Percentiles rank a stretch among this genome's conserved stretches.
These are phyloP conservation scores for Notechis scutatus DNA, from an alignment of 2,113 vertebrate species.

Conservation along the genomic window DNA sequence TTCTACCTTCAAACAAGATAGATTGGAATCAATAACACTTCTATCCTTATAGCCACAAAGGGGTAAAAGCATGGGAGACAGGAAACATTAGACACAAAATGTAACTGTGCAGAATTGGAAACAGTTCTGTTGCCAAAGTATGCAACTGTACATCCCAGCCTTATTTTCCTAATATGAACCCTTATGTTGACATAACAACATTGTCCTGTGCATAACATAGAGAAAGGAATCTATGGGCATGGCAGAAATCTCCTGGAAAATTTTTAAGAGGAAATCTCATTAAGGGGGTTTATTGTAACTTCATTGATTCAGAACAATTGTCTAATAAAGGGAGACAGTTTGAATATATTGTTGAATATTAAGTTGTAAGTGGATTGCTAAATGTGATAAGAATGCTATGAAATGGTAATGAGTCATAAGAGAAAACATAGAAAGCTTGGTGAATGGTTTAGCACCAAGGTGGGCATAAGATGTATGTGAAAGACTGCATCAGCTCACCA, in stretches of 20 bases:
- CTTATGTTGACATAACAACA: background rate
- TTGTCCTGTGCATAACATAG: background rate
- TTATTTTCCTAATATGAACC: background rate
- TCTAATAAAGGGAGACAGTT: background rate
- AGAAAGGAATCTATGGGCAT: background rate
- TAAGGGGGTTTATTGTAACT: background rate
- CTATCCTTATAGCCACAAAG: background rate
- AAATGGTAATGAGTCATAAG: background rate
- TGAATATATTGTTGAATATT: background rate
- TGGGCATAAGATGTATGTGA: background rate
- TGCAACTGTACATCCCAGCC: background rate
- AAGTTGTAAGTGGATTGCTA: background rate
- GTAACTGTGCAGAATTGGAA: background rate
- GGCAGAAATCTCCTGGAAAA: background rate
- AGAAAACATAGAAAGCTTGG: background rate
- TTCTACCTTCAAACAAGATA: background rate
- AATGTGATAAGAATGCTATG: background rate
- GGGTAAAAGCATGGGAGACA: background rate
- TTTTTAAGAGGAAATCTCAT: background rate
- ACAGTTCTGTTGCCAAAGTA: background rate
- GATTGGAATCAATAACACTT: background rate
- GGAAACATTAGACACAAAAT: background rate
- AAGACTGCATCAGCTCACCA: background rate
- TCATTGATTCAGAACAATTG: background rate
- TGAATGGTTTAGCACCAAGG: background rate